Base-by-base conservation (phyloP, 2,888 invertebrate species). In the Anthrax anthrax region DNA sequence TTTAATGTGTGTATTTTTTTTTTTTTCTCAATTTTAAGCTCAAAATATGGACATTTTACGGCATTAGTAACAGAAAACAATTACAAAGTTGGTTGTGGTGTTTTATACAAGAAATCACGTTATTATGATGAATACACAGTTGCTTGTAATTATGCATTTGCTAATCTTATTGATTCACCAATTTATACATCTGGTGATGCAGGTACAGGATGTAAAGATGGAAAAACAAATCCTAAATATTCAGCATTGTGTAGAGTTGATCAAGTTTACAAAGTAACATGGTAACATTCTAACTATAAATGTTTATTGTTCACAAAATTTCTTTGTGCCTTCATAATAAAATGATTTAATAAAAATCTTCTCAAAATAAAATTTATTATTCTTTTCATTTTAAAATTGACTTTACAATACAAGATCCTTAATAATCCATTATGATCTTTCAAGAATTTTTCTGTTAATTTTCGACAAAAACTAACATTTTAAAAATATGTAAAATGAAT, bases 131-230 rank as follows among this genome's bases (percentile, higher is more conserved):
- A 55, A 46, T 51, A 58, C 2, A 42, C 57, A 34, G 58, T 37
- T 10, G 37, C 57, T 27, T 63, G 63, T 47, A 62, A 63, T 41
- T 63, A 63, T 51, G 59, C 62, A 10, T 50, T 51, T 18, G 59
- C 55, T 17, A 63, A 64, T 29, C 54, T 57, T 2, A 10, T 50
- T 1, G 34, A 23, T 1, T 0, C 4, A 1, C 46, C 49, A 1
- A 38, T 55, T 10, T 58, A 58, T 37, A 19, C n/a, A 18, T 18
- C 36, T 4, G 56, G 56, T 0, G 32, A 16, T 9, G n/a, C 56
- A 3, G 58, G 56, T 19, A 55, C 51, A 16, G 39, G 51, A 29
- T 63, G 63, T 49, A 52, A 49, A 19, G 50, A 53, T 2, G 64
- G 61, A 5, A 51, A 37, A 14, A n/a, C n/a, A n/a, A 56, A 59